Percentiles rank a stretch among this genome's conserved stretches.
These are phyloP conservation scores for Lycocerus yunnanus DNA, from an alignment of 2,888 invertebrate genomes.

Conservation along the genomic window DNA sequence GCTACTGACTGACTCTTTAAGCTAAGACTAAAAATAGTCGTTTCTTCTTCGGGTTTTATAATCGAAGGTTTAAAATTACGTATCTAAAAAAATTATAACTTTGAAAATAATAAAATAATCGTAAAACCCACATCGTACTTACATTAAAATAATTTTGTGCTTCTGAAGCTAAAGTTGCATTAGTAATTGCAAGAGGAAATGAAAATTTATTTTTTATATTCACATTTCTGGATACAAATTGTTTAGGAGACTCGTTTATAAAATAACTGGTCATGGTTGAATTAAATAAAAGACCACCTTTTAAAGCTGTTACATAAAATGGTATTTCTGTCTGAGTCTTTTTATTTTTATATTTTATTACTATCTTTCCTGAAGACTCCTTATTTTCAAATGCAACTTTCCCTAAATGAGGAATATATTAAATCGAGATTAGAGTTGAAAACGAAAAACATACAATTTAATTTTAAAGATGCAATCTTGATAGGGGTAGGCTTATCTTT, in stretches of 20 bases:
- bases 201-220: conserved; percentile 73
- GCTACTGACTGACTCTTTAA: conserved; percentile 58
- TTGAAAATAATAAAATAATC: conserved; percentile 4
- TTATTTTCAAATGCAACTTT: conserved; percentile 60
- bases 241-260: conserved; percentile 47
- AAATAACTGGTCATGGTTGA: conserved; percentile 60
- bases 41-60: conserved; percentile 63
- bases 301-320: conserved; percentile 64
- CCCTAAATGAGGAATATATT: conserved; percentile 56
- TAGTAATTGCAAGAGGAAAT: conserved; percentile 72
- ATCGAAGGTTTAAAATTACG: conserved; percentile 65
- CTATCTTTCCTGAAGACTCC: conserved; percentile 62
- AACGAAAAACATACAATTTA: conserved; percentile 66
- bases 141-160: conserved; percentile 67
- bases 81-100: conserved; percentile 57
- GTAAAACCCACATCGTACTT: conserved; percentile 34
- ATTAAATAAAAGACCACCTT: conserved; percentile 64
- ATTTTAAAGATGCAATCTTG: conserved; percentile 69
- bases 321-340: conserved; percentile 63
- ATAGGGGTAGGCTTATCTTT: conserved; percentile 47
- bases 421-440: background rate
- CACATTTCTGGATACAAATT: conserved; percentile 57
- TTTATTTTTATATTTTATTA: conserved; percentile 59
- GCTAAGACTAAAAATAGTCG: conserved; percentile 62
- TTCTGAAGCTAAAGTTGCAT: conserved; percentile 68